phyloP scores from a whole-genome alignment of 2,113 vertebrate genomes.

The Chaetodon trifascialis region DNA sequence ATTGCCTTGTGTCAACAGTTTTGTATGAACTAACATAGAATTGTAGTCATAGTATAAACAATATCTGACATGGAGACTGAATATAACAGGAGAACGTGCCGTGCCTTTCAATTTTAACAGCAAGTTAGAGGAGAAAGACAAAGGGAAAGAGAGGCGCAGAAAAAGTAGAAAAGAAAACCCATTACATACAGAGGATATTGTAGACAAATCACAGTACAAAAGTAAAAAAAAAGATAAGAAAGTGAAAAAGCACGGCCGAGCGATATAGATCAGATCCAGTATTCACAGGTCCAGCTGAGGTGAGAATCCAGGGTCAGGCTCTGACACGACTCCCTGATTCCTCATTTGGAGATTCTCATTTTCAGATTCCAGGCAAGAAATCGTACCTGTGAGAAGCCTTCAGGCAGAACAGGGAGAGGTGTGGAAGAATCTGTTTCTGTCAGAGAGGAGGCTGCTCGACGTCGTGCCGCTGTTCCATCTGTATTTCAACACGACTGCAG shows the following conservation, averaged over 20 bases:
- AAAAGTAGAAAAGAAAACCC: neutral
- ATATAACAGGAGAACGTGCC: neutral
- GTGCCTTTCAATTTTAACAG: neutral
- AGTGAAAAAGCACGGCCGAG: slow-evolving; percentile 22
- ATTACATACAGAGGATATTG: slow-evolving; percentile 8
- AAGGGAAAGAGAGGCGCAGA: neutral
- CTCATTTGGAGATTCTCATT: slow-evolving; percentile 88
- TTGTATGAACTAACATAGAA: neutral
- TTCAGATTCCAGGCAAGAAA: slow-evolving; percentile 84
- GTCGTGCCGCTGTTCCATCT: slow-evolving; percentile 44
- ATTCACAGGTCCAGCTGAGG: slow-evolving; percentile 81
- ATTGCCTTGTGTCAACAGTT: neutral
- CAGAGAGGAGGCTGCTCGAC: slow-evolving; percentile 39
- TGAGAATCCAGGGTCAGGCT: slow-evolving; percentile 86
- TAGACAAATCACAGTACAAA: slow-evolving; percentile 35
- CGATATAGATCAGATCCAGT: slow-evolving; percentile 60
- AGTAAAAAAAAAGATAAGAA: slow-evolving; percentile 12
- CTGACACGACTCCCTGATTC: slow-evolving; percentile 82
- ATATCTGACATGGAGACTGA: neutral
- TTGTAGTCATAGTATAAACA: neutral
- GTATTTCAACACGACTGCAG: slow-evolving; percentile 27
- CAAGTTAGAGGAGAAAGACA: neutral
- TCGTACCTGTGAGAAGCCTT: slow-evolving; percentile 87
- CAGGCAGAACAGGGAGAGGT: slow-evolving; percentile 85
- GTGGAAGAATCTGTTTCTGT: slow-evolving; percentile 84